Conservation (phyloP, 2,888 invertebrate species). For the Eubasilissa splendida region DNA sequence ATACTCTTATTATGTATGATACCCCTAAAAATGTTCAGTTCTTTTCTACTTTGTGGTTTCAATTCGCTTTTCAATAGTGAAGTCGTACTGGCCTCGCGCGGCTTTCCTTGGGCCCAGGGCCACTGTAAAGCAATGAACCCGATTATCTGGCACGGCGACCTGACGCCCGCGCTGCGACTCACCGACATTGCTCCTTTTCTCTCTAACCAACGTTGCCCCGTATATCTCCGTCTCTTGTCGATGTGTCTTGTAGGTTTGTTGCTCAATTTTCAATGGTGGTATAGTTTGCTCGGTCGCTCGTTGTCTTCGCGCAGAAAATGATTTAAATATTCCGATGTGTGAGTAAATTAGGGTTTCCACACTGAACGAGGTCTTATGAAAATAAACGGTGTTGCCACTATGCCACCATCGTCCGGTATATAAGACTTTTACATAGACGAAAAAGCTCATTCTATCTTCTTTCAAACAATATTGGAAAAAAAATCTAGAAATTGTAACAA, state of each 20-base stretch:
- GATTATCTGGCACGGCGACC: conserved; percentile 56
- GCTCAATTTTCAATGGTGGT: conserved; percentile 61
- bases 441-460: not conserved
- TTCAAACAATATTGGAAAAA: not conserved
- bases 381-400: conserved; percentile 26
- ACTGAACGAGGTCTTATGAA: conserved; percentile 36
- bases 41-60: conserved; percentile 26
- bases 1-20: not conserved
- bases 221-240: conserved; percentile 21
- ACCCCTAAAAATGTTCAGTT: not conserved
- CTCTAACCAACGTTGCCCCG: conserved; percentile 22
- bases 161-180: conserved; percentile 63
- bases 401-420: conserved; percentile 10
- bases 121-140: conserved; percentile 57
- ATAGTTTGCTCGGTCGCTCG: conserved; percentile 60
- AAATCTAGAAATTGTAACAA: not conserved
- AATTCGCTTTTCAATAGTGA: conserved; percentile 18
- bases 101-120: conserved; percentile 56
- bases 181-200: conserved; percentile 69
- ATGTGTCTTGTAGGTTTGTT: conserved; percentile 37
- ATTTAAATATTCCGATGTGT: conserved; percentile 34
- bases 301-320: conserved; percentile 40
- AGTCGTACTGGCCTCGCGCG: conserved; percentile 38
- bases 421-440: not conserved
- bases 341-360: conserved; percentile 41